phyloP scores from a whole-genome alignment of 92 coral and sea anemone species.

The Meandrina meandrites region DNA sequence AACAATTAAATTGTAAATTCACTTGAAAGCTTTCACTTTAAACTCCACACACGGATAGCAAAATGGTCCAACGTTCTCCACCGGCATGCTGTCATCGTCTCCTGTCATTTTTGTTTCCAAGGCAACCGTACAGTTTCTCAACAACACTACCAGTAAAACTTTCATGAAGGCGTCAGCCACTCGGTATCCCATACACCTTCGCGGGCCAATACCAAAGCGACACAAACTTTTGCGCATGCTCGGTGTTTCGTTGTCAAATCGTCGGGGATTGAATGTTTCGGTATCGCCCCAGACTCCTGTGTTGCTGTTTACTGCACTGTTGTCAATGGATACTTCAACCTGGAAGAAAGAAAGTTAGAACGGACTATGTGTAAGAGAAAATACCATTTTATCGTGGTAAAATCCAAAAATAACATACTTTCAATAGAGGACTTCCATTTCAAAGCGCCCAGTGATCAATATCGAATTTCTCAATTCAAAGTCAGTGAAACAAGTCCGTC shows the following conservation, averaged over 20 bases:
- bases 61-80: conserved; percentile 62
- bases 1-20: background rate
- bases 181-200: conserved; percentile 75
- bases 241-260: conserved; percentile 77
- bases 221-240: conserved; percentile 75
- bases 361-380: background rate
- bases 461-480: too few relatives aligned
- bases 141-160: conserved; percentile 45
- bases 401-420: too few relatives aligned
- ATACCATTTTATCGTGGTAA: too few relatives aligned
- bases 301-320: conserved; percentile 72
- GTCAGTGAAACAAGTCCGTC: too few relatives aligned
- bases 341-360: background rate
- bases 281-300: conserved; percentile 62
- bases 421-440: too few relatives aligned
- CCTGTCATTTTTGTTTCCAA: conserved; percentile 58
- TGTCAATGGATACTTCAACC: conserved; percentile 71
- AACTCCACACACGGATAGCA: conserved; percentile 59
- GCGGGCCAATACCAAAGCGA: conserved; percentile 72
- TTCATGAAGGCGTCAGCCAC: conserved; percentile 76
- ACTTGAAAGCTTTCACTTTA: conserved; percentile 36
- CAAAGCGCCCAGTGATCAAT: too few relatives aligned
- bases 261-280: conserved; percentile 62
- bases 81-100: conserved; percentile 63
- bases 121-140: conserved; percentile 39